Base-by-base conservation (phyloP, 2,113 vertebrate species). In the Zootoca vivipara region DNA sequence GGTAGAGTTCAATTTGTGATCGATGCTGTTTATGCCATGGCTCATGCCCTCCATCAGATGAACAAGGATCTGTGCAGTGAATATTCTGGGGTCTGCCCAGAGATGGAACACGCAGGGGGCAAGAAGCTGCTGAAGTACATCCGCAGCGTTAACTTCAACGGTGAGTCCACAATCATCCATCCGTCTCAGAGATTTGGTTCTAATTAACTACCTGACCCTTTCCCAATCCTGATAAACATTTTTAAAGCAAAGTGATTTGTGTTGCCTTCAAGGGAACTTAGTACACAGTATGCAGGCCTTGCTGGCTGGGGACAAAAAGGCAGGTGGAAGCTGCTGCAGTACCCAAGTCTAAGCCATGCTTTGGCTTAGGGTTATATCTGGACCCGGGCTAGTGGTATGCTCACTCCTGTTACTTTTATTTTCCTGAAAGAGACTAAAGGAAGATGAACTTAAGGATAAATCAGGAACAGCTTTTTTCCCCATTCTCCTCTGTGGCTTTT, bases 1-100 rank as follows among this genome's bases (percentile, higher is more conserved):
- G 98, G 98, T 1, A 99, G 99, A 96, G 99, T 99, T 20, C 99
- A 99, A 96, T 99, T 99, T 1, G 99, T 99, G 89, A 99, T 99
- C 3, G 98, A 99, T 0, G 98, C 98, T 0, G 98, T 99, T 33
- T 99, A 99, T 0, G 98, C 98, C 33, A 98, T 99, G 98, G 99
- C 99, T 1, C 98, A 99, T 0, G 98, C 98, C 0, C 97, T 99
- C 12, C 98, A 99, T 95, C 98, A 98, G 92, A 98, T 99, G 98
- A 98, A 97, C 96, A 97, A 97, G 67, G 98, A 99, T 42, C 96
- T 99, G 30, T 99, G 99, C 69, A 97, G 98, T 0, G 97, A 98
- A 42, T 96, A 95, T 88, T 95, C 98, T 0, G 98, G 98, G 0
- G 94, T 99, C 88, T 99, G 98, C 83, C 95, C 97, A 0, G 98